Percentiles rank a stretch among this genome's conserved stretches.
These are phyloP conservation scores for Dichetophora obliterata DNA, from an alignment of 2,888 invertebrate species.

Conservation along the genomic window DNA sequence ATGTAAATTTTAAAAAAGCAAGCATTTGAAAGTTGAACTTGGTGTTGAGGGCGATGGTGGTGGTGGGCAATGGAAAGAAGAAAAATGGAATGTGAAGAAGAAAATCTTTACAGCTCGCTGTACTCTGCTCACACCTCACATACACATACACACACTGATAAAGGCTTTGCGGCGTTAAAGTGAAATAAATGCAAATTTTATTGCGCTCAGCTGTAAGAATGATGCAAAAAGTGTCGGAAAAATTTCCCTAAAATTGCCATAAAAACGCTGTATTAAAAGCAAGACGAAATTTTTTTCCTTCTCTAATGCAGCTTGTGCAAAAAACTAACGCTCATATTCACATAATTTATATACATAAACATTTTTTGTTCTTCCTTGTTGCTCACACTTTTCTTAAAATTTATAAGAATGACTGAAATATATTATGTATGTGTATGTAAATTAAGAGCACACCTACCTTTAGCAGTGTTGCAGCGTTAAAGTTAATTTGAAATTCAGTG, in stretches of 20 bases:
- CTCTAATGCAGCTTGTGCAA: neutral
- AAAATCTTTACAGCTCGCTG: no score
- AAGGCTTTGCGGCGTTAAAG: neutral
- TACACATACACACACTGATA: slow-evolving; percentile 3
- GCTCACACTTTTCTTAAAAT: slow-evolving; percentile 1
- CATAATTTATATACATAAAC: no score
- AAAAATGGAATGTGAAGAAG: no score
- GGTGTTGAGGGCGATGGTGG: no score
- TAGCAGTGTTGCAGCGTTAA: neutral
- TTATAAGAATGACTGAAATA: slow-evolving; percentile 5
- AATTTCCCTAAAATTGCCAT: neutral
- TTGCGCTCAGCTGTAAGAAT: slow-evolving; percentile 62
- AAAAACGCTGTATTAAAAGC: neutral
- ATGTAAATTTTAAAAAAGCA: no score
- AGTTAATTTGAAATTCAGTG: slow-evolving; percentile 24
- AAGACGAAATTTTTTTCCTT: neutral
- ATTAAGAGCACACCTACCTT: neutral
- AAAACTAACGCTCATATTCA: neutral
- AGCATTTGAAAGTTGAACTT: no score
- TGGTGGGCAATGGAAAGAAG: no score
- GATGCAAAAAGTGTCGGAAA: slow-evolving; percentile 42
- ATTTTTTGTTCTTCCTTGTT: neutral
- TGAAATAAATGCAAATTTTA: slow-evolving; percentile 65
- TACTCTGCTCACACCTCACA: neutral
- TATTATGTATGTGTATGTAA: neutral